Percentiles rank a stretch among this genome's conserved stretches.
Evolutionary conservation across 2,888 invertebrate species (phyloP).

Genomic region (Tenthredo distinguenda): DNA sequence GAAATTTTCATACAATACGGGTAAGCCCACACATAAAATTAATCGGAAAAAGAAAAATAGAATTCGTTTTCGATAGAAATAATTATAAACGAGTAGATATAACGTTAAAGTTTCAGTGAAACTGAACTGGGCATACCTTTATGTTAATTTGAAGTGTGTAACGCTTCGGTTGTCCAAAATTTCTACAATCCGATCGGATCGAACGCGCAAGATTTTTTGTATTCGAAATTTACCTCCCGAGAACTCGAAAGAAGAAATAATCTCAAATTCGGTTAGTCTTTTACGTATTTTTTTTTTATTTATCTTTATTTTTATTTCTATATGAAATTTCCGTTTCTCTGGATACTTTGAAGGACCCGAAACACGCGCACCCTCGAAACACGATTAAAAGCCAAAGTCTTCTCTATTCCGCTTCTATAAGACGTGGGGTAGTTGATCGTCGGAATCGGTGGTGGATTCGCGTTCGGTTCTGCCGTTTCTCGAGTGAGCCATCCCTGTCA

Average conservation of each 20-base stretch:
- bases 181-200: background rate
- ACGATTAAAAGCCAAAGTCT: background rate
- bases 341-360: background rate
- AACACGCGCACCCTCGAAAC: background rate
- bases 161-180: background rate
- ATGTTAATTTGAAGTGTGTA: background rate
- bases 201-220: background rate
- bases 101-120: background rate
- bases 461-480: slow-evolving; percentile 49
- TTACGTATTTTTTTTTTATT: background rate
- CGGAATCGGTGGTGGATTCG: slow-evolving; percentile 35
- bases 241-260: background rate
- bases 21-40: background rate
- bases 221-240: background rate
- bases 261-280: background rate
- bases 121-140: background rate
- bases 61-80: background rate
- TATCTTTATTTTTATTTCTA: background rate
- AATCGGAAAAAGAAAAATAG: background rate
- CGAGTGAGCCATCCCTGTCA: slow-evolving; percentile 71
- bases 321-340: background rate
- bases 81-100: background rate
- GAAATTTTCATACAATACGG: background rate
- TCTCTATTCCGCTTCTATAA: background rate
- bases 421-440: background rate